Percentiles rank a stretch among this genome's conserved stretches.
Conservation (phyloP, 2,113 vertebrate genomes). For the Scalopus aquaticus region DNA sequence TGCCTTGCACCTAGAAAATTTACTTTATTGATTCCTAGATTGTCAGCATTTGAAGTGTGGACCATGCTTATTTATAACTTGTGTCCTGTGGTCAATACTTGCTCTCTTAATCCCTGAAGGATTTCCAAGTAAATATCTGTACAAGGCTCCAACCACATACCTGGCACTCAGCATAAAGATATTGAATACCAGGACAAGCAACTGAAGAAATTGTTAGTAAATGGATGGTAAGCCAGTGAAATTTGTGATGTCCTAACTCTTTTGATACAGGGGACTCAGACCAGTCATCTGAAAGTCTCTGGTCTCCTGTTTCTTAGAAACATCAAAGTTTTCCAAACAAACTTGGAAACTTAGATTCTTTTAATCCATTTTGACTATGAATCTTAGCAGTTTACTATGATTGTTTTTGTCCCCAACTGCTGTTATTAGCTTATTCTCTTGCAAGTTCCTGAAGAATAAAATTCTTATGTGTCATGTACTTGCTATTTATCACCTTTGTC, state of each 20-base stretch:
- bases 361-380: conserved; percentile 26
- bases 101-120: neutral
- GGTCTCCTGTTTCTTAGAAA: neutral
- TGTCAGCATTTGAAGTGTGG: neutral
- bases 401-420: neutral
- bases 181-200: neutral
- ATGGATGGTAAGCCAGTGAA: neutral
- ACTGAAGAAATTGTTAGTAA: neutral
- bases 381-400: neutral
- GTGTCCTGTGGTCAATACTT: neutral
- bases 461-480: neutral
- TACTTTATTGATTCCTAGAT: neutral
- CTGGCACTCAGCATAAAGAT: neutral
- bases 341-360: conserved; percentile 15
- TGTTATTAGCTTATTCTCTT: conserved; percentile 42
- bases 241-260: neutral
- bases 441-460: neutral
- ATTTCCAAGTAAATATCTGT: neutral
- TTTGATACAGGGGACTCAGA: neutral
- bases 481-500: neutral
- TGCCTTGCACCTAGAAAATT: neutral
- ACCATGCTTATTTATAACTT: neutral
- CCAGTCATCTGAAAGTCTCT: neutral
- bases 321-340: too few species aligned
- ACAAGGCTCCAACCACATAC: neutral